Percentiles rank a stretch among this genome's conserved stretches.
Evolutionary conservation across 2,113 vertebrate genomes (phyloP).

Genomic region (Lamprotornis superbus): DNA sequence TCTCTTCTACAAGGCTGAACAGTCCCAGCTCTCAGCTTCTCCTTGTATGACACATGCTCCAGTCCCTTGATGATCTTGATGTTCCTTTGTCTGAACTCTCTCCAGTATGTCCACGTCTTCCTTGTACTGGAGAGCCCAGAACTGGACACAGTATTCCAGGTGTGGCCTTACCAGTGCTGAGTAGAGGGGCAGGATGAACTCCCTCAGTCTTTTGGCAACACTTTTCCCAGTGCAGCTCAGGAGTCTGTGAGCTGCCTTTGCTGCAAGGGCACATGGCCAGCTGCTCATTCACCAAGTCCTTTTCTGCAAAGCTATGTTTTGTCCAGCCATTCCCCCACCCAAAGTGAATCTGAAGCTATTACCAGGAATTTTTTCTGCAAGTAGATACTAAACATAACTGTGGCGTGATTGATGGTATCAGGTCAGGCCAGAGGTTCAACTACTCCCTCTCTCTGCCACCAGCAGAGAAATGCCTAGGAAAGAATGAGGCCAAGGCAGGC

Average conservation of each 20-base stretch:
- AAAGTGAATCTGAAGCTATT: not conserved
- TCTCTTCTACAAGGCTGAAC: not conserved
- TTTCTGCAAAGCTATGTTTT: not conserved
- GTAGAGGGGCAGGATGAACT: not conserved
- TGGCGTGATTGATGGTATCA: not conserved
- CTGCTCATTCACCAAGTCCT: not conserved
- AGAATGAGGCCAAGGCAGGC: not conserved
- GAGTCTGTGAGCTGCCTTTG: not conserved
- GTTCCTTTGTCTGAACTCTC: not conserved
- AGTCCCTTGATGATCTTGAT: not conserved
- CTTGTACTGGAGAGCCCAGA: not conserved
- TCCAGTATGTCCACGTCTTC: not conserved
- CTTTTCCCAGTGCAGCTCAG: not conserved
- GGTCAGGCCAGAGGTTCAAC: not conserved
- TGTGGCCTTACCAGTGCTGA: not conserved
- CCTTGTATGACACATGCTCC: not conserved
- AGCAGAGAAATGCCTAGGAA: not conserved
- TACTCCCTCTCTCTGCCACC: not conserved
- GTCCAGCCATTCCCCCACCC: not conserved
- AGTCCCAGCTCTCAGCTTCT: not conserved
- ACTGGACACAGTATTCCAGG: not conserved
- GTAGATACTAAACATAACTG: not conserved
- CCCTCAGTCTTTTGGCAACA: not conserved
- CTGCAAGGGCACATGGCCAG: not conserved
- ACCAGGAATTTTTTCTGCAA: not conserved